Evolutionary conservation across 2,888 invertebrate genomes (phyloP), one percentile per base, ranked within the genome.

Genomic region (Drosophila kokeensis): DNA sequence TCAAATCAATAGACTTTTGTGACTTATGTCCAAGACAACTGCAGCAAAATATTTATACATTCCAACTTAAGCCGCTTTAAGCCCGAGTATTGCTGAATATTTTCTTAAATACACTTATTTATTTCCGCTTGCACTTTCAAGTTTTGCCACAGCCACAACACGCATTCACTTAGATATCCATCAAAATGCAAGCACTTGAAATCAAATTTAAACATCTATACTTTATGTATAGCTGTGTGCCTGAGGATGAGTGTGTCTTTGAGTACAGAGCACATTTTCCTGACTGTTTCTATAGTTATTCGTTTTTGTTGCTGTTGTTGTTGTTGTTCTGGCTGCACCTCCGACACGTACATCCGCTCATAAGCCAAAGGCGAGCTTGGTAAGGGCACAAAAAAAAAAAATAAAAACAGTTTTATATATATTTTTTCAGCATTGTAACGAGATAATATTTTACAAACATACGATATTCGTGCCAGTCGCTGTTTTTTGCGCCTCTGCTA

Each of bases 151-250:
- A 62, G 82, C 75, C 82, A 65, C 80, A 82, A 74, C 90, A 87
- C 90, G 88, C 88, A 88, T 88, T 89, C 88, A 88, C 83, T 89
- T 89, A 89, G 85, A 81, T 85, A 53, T 86, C 81, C 83, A 87
- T 89, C 90, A 87, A 89, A 89, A 82, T 81, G 86, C 70, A 69
- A 79, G 78, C 75, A 83, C 88, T 87, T 81, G 76, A 90, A 87
- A 87, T 87, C 89, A 87, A 87, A 87, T 87, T 88, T 87, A 85
- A 90, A 90, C 86, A 90, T 81, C 74, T 77, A 66, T 69, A 60
- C 67, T 49, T 52, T 52, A 15, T 29, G 45, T 54, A 60, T 18
- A 57, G 10, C n/a, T 29, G 36, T 27, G 52, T 45, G 59, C 40
- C 24, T 34, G 21, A 45, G 45, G 45, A 45, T 15, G 32, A 15